Percentiles rank a stretch among this genome's conserved stretches.
These are phyloP conservation scores for Valencia hispanica DNA, from an alignment of 2,797 vertebrate genomes.

Conservation along the genomic window DNA sequence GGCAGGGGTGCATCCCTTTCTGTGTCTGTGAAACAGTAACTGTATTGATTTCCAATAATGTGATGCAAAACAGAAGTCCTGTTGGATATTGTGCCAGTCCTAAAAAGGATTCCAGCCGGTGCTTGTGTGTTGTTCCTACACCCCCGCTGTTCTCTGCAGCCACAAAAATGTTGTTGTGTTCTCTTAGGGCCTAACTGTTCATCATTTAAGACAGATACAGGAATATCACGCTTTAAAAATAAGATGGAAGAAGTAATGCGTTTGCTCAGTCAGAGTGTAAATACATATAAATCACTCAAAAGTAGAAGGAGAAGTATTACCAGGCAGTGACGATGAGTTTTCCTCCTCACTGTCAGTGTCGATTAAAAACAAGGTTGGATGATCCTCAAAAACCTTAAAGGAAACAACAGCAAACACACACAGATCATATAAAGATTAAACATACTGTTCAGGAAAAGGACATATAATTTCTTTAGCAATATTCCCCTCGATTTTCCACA, in stretches of 20 bases:
- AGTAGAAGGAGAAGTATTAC: constrained; percentile 48
- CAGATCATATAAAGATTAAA: constrained; percentile 1
- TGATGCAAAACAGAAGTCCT: constrained; percentile 43
- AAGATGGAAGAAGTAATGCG: constrained; percentile 35
- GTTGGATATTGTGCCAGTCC: constrained; percentile 19
- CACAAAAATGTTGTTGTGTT: constrained; percentile 53
- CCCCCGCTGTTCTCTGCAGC: constrained; percentile 38
- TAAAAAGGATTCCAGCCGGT: constrained; percentile 32
- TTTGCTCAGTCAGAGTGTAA: constrained; percentile 1
- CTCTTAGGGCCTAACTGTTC: constrained; percentile 31
- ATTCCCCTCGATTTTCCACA: not conserved
- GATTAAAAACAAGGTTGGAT: constrained; percentile 75
- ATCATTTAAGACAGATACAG: constrained; percentile 42
- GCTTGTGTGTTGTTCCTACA: constrained; percentile 45
- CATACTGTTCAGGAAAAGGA: not conserved
- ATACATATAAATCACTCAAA: constrained; percentile 17
- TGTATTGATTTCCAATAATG: constrained; percentile 60
- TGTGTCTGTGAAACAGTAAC: constrained; percentile 13
- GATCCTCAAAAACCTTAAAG: constrained; percentile 77
- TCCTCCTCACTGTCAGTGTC: constrained; percentile 67
- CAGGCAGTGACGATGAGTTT: constrained; percentile 42
- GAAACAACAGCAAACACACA: constrained; percentile 20
- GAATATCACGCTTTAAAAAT: constrained; percentile 26
- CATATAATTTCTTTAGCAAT: not conserved
- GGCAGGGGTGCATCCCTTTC: constrained; percentile 57